Conservation (phyloP, 2,888 invertebrate species). For the Cephonodes hylas region DNA sequence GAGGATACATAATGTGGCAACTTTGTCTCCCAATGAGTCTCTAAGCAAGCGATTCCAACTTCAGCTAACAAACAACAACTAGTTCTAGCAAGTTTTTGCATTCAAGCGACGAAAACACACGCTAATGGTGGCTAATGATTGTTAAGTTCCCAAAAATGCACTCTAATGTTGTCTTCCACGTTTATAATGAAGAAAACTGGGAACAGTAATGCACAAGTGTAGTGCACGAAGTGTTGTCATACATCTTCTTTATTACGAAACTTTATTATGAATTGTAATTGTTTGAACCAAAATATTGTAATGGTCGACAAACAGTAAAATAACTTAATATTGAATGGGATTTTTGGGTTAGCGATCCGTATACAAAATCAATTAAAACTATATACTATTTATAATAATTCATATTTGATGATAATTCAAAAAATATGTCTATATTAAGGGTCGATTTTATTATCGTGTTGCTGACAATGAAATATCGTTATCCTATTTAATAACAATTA, state of each 20-base stretch:
- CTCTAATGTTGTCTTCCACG: not conserved
- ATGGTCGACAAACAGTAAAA: no score
- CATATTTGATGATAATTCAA: no score
- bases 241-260: not conserved
- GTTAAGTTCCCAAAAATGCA: not conserved
- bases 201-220: not conserved
- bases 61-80: not conserved
- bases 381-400: no score
- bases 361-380: no score
- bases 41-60: constrained; percentile 4
- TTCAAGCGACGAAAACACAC: not conserved
- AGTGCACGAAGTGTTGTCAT: not conserved
- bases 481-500: no score
- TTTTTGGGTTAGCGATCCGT: no score
- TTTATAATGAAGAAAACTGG: not conserved
- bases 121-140: not conserved
- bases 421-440: no score
- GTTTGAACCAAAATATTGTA: no score
- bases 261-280: no score
- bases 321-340: no score
- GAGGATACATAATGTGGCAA: not conserved
- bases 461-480: no score
- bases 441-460: no score
- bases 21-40: not conserved
- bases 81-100: not conserved